A percentile compares a stretch with the other conserved stretches of the same genome.
These are phyloP conservation scores for Reinhardtius hippoglossoides DNA, from an alignment of 2,113 vertebrate genomes.

Conservation along the genomic window DNA sequence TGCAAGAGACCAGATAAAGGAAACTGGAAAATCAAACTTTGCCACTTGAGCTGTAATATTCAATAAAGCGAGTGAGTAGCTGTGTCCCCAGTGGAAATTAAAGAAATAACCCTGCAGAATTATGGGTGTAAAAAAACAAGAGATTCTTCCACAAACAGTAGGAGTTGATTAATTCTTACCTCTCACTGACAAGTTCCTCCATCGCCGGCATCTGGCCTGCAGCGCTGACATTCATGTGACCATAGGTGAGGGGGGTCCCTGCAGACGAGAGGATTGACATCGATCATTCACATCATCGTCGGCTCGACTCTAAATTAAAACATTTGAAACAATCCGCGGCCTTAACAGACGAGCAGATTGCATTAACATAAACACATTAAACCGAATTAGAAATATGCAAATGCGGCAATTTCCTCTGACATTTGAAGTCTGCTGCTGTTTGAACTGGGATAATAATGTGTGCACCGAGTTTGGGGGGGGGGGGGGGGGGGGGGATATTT, in stretches of 20 bases:
- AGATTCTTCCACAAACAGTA: neutral
- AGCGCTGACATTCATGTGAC: conserved; percentile 85
- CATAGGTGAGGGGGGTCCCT: conserved; percentile 84
- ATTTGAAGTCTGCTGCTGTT: neutral
- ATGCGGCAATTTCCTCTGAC: conserved; percentile 30
- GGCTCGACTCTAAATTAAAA: conserved; percentile 28
- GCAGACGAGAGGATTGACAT: conserved; percentile 44
- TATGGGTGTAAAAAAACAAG: neutral
- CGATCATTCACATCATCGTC: conserved; percentile 19
- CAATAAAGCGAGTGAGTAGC: no score
- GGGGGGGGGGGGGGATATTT: no score
- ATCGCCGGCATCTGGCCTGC: conserved; percentile 92
- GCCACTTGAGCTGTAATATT: no score
- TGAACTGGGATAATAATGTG: neutral
- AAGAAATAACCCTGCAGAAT: no score
- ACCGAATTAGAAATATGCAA: conserved; percentile 11
- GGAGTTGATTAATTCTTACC: conserved; percentile 81
- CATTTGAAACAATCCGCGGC: neutral
- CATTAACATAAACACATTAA: conserved; percentile 50
- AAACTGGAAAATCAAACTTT: no score
- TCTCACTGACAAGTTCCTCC: conserved; percentile 94
- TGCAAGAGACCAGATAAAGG: no score
- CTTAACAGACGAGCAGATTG: conserved; percentile 10
- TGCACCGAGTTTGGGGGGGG: no score
- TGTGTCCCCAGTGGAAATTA: no score